These are phyloP conservation scores for Pelobates cultripes DNA, from an alignment of 2,797 vertebrate genomes.

Conservation along the genomic window DNA sequence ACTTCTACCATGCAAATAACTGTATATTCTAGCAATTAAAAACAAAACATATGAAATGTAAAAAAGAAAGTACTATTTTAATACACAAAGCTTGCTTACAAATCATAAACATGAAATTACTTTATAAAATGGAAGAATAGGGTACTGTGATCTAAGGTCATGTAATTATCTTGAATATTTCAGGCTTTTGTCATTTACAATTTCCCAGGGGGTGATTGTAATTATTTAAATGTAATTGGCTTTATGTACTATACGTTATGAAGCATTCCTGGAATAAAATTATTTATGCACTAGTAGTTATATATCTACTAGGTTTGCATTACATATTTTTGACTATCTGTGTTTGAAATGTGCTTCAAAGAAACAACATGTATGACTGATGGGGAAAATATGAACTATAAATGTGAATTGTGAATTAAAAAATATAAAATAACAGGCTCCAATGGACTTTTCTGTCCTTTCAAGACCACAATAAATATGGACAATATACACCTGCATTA, in stretches of 20 bases:
- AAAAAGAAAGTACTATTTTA: background rate
- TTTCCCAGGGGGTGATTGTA: slow-evolving; percentile 11
- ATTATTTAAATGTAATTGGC: slow-evolving; percentile 11
- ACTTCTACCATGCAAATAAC: too few relatives aligned
- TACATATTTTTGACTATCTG: too few relatives aligned
- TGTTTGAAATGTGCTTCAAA: too few relatives aligned
- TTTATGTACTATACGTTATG: background rate
- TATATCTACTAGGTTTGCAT: too few relatives aligned
- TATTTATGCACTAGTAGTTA: background rate
- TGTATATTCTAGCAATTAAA: too few relatives aligned
- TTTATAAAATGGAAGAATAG: slow-evolving; percentile 4
- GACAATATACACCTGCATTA: too few relatives aligned
- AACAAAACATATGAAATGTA: background rate
- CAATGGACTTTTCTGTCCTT: too few relatives aligned
- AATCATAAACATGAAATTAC: background rate
- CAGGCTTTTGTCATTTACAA: slow-evolving; percentile 18
- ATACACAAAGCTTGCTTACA: background rate
- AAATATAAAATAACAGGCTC: too few relatives aligned
- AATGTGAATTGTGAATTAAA: too few relatives aligned
- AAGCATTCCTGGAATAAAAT: background rate
- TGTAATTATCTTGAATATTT: slow-evolving; percentile 15
- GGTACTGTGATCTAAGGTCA: background rate
- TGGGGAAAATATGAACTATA: too few relatives aligned
- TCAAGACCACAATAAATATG: too few relatives aligned
- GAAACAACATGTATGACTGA: too few relatives aligned